phyloP scores from a whole-genome alignment of 2,797 vertebrate genomes.

The Pipistrellus nathusii region DNA sequence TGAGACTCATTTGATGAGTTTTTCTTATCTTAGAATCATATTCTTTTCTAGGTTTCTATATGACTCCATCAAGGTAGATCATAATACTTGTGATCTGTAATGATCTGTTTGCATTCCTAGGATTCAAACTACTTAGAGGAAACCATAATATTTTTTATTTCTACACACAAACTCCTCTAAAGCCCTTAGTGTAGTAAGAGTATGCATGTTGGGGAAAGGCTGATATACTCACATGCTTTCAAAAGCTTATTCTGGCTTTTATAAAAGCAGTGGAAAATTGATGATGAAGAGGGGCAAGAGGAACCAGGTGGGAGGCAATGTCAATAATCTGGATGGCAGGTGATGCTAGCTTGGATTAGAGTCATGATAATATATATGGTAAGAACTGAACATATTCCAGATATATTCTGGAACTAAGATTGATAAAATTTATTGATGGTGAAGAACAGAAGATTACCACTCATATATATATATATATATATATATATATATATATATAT shows the following conservation, averaged over 20 bases:
- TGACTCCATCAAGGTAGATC: not conserved
- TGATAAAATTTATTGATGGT: not conserved
- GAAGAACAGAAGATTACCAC: not conserved
- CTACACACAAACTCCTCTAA: not conserved
- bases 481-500: no score
- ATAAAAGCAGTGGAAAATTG: not conserved
- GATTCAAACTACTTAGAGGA: constrained; percentile 10
- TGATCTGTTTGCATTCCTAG: constrained; percentile 22
- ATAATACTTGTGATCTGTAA: not conserved
- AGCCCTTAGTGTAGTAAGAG: not conserved
- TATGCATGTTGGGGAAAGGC: not conserved
- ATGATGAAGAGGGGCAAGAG: not conserved
- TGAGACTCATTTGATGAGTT: not conserved
- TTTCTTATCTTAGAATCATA: not conserved
- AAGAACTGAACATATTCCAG: not conserved
- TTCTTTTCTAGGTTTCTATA: not conserved
- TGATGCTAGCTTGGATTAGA: not conserved
- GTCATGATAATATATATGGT: not conserved
- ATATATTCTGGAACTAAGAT: not conserved
- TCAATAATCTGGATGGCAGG: not conserved
- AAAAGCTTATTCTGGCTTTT: not conserved
- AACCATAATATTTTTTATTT: constrained; percentile 13
- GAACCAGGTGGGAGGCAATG: not conserved
- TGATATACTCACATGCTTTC: not conserved
- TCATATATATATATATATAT: no score